phyloP scores from a whole-genome alignment of 2,113 vertebrate species.

The Daubentonia madagascariensis region DNA sequence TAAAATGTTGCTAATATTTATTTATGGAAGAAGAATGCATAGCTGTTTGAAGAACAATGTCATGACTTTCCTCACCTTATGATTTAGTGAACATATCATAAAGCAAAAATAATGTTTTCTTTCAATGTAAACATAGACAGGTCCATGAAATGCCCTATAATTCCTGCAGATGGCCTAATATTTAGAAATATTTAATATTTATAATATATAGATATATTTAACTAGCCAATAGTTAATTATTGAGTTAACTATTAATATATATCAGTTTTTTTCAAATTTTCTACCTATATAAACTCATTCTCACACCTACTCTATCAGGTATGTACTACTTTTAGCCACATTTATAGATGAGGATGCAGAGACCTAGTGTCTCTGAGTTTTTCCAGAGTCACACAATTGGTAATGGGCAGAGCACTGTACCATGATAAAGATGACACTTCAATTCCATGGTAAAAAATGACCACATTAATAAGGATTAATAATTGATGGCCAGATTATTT shows the following conservation, averaged over 20 bases:
- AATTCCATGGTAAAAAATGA: neutral
- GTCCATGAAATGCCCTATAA: neutral
- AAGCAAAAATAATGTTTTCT: neutral
- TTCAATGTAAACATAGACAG: neutral
- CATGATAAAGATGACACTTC: neutral
- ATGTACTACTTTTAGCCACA: neutral
- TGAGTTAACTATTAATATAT: neutral
- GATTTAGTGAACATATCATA: neutral
- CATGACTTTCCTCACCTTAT: neutral
- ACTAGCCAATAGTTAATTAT: neutral
- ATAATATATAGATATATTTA: neutral
- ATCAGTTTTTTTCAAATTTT: neutral
- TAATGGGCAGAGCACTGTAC: accelerated
- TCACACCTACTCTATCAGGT: accelerated
- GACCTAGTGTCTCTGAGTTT: neutral
- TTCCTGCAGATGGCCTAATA: neutral
- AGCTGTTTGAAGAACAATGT: neutral
- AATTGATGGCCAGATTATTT: neutral
- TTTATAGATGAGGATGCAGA: neutral
- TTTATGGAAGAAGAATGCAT: neutral
- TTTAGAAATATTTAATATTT: neutral
- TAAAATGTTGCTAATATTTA: neutral
- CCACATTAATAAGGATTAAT: neutral
- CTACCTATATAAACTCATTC: neutral
- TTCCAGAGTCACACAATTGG: neutral